Evolutionary conservation across 2,113 vertebrate species (phyloP), one percentile per base, ranked within the genome.

Genomic region (Otolemur garnettii): DNA sequence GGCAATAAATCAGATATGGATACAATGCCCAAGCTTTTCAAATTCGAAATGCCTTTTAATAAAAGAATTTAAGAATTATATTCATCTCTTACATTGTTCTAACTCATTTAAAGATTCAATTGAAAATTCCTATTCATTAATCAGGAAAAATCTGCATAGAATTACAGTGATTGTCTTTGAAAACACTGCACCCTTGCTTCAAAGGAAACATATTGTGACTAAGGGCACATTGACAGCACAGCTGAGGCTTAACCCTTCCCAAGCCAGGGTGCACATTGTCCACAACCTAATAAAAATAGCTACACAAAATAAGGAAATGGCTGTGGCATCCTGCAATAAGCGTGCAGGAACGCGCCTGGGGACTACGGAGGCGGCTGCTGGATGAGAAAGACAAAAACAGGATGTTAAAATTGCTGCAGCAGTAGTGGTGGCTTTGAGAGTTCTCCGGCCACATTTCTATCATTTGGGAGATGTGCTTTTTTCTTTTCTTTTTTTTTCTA

Each of bases 271-370:
- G 94, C 96, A 95, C 98, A 98, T 96, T 96, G 98, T 98, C 95
- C 97, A 96, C 97, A 97, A 97, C 97, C 98, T 98, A 97, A 98
- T 98, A 97, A 98, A 98, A 99, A 98, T 98, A 98, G 98, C 97
- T 96, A 90, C 97, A 98, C 98, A 98, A 98, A 99, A 97, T 98
- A 95, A 98, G 99, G 98, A 99, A 99, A 99, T 98, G 98, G 97
- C 96, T 77, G 85, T 97, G 98, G 98, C 98, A 98, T 99, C 98
- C 98, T 99, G 98, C 98, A 97, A 95, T 96, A 97, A 97, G 96
- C 94, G 93, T 84, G 95, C 97, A 98, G 97, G 98, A 98, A 98
- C 96, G 95, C n/a, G 96, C 97, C 97, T 97, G 95, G 96, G 97
- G 98, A 98, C 94, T 82, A 97, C 97, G 80, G 96, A 97, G 96